Evolutionary conservation across 2,888 invertebrate genomes (phyloP), one percentile per base, ranked within the genome.

Genomic region (Hypomecis atomaria): DNA sequence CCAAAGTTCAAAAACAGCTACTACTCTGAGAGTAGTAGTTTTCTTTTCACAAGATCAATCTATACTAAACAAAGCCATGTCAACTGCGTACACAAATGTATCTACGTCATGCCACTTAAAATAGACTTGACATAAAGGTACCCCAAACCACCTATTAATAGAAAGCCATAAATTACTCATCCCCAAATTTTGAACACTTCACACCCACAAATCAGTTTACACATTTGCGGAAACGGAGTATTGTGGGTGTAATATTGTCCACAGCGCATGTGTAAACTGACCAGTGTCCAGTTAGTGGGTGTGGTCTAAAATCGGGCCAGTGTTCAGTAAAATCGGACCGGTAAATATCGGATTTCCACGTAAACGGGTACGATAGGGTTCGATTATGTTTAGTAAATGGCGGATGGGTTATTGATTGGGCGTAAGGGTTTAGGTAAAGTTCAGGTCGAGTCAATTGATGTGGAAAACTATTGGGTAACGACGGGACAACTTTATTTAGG

Each of bases 231-330:
- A 74, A 77, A 65, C 59, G 38, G 52, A 64, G 72, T 73, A 69
- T 56, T 58, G 86, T 86, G 87, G 86, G 87, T 83, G 89, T 86
- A 77, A 81, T 80, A 66, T 72, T 80, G 79, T 83, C 70, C 70
- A 85, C 70, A 56, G 90, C 90, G 91, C 91, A 90, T 90, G 90
- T 88, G 86, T 85, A 70, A 64, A 52, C 73, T 92, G 90, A 92
- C 92, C 91, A 90, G 72, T 90, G 92, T 89, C 92, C 92, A 88
- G 76, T 69, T 78, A 71, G 89, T 86, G 91, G 89, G 91, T 83
- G 92, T 82, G 86, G 89, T 88, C 71, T 74, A 76, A 74, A 75
- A 67, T 76, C 70, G 71, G 67, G 76, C 78, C 78, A 79, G 69
- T 71, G 78, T 78, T 73, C 74, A 40, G 40, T 10, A 40, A 40